Evolutionary conservation across 2,888 invertebrate genomes (phyloP).

Genomic region (Pollenia labialis): DNA sequence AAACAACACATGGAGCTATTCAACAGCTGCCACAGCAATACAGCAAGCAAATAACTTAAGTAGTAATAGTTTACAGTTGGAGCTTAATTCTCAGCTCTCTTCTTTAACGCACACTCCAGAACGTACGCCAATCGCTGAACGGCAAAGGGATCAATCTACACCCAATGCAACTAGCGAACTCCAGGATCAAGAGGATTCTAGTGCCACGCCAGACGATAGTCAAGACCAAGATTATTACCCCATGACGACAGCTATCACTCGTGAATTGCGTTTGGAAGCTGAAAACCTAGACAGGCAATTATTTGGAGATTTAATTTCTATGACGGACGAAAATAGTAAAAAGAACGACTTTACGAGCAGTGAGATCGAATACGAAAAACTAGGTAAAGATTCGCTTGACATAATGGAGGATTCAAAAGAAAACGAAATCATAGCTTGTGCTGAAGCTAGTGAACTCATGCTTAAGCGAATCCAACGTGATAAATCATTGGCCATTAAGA

Average conservation of each 20-base stretch:
- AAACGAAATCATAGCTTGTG: constrained; percentile 81
- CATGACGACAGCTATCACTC: constrained; percentile 94
- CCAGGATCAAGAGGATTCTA: constrained; percentile 76
- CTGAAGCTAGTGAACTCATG: constrained; percentile 80
- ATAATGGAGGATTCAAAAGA: constrained; percentile 82
- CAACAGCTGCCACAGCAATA: constrained; percentile 81
- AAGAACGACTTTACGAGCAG: constrained; percentile 71
- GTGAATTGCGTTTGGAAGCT: constrained; percentile 91
- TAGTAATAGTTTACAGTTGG: constrained; percentile 79
- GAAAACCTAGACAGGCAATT: constrained; percentile 94
- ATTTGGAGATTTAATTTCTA: constrained; percentile 86
- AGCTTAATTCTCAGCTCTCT: constrained; percentile 76
- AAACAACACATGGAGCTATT: constrained; percentile 82
- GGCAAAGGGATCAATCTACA: constrained; percentile 76
- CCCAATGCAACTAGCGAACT: constrained; percentile 78
- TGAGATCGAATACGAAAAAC: constrained; percentile 82
- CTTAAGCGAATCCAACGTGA: constrained; percentile 79
- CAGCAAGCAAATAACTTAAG: constrained; percentile 80
- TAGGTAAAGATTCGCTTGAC: constrained; percentile 83
- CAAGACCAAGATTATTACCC: constrained; percentile 93
- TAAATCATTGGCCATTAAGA: constrained; percentile 70
- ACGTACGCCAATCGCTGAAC: constrained; percentile 69
- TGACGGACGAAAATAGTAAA: constrained; percentile 63
- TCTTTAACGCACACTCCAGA: constrained; percentile 74
- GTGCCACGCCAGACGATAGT: constrained; percentile 91